phyloP scores from a whole-genome alignment of 2,888 invertebrate genomes.

The Andrena marginata region DNA sequence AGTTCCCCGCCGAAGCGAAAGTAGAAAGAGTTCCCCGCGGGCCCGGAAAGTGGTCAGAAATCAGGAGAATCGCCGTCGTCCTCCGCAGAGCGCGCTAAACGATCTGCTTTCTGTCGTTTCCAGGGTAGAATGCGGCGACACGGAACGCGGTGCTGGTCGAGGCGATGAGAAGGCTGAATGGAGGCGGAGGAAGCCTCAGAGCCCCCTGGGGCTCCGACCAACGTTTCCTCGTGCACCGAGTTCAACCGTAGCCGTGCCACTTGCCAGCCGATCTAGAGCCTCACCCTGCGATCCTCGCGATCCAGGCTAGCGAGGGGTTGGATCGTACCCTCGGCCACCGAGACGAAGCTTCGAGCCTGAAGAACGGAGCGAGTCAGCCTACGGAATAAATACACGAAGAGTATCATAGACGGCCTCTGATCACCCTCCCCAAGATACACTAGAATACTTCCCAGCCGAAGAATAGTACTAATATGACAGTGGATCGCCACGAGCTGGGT shows the following conservation, averaged over 20 bases:
- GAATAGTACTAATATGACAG: constrained; percentile 40
- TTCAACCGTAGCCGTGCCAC: constrained; percentile 54
- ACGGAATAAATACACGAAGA: neutral
- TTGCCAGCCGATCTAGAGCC: constrained; percentile 53
- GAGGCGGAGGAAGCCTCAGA: constrained; percentile 84
- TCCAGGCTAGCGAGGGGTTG: neutral
- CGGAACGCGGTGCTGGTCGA: constrained; percentile 72
- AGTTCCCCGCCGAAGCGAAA: neutral
- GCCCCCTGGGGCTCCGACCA: constrained; percentile 83
- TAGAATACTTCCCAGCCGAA: neutral
- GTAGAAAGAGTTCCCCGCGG: neutral
- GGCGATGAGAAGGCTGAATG: constrained; percentile 83
- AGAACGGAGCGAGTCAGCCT: constrained; percentile 14
- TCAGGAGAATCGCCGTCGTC: neutral
- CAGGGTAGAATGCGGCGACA: constrained; percentile 76
- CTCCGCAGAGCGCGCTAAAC: constrained; percentile 48
- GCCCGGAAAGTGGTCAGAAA: neutral
- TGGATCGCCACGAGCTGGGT: neutral
- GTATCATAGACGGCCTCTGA: constrained; percentile 38
- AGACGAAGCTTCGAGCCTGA: constrained; percentile 1
- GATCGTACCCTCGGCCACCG: neutral
- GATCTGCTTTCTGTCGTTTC: constrained; percentile 57
- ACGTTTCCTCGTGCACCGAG: constrained; percentile 71
- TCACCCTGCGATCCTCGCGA: neutral
- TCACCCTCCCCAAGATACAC: constrained; percentile 5